Conservation (phyloP, 2,113 vertebrate species). For the Nerophis ophidion region DNA sequence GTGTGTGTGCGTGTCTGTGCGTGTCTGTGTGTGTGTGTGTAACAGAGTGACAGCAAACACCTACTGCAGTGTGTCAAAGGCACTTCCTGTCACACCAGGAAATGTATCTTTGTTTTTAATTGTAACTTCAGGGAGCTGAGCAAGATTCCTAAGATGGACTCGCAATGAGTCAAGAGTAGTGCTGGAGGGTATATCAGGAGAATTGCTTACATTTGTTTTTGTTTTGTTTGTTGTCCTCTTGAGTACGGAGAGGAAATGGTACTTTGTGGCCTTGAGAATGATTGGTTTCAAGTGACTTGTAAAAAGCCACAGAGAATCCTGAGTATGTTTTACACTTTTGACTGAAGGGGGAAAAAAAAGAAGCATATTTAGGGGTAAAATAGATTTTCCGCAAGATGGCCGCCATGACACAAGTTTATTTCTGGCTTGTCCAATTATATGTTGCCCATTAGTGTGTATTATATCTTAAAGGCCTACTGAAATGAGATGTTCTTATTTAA, state of each 20-base stretch:
- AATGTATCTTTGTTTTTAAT: conserved; percentile 18
- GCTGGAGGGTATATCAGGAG: background rate
- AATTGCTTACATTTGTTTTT: background rate
- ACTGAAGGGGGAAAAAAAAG: background rate
- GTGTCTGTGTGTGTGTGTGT: conserved; percentile 30
- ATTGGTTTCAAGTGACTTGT: conserved; percentile 5
- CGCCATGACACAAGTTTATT: no score
- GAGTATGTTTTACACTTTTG: background rate
- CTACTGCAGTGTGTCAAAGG: conserved; percentile 16
- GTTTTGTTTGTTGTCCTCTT: conserved; percentile 1
- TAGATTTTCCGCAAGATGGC: no score
- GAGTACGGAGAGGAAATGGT: background rate
- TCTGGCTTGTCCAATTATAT: no score
- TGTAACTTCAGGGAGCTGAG: conserved; percentile 6
- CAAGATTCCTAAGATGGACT: conserved; percentile 14
- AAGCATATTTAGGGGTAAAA: no score
- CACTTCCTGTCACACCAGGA: conserved; percentile 37
- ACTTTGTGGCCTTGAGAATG: background rate
- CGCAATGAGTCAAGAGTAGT: background rate
- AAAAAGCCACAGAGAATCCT: background rate
- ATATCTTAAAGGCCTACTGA: no score
- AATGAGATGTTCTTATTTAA: no score
- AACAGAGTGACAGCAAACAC: conserved; percentile 22
- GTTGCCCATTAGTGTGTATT: no score
- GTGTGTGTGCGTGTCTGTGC: no score